Conservation (phyloP, 2,888 invertebrate genomes). For the Volucella inanis region DNA sequence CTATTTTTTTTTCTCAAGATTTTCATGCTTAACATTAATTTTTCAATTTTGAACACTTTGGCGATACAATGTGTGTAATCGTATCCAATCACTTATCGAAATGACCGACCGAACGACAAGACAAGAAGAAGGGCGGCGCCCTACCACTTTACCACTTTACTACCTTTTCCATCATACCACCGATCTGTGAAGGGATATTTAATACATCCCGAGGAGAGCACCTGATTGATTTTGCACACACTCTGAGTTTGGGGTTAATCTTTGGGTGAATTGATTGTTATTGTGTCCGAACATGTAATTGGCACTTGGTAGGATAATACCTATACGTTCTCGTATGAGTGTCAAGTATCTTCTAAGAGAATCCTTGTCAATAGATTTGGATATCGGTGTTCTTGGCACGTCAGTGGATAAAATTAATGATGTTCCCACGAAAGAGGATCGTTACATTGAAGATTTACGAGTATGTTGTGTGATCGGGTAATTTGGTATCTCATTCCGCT, state of each 20-base stretch:
- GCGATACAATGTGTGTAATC: slow-evolving; percentile 55
- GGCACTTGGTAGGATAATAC: slow-evolving; percentile 55
- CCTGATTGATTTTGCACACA: slow-evolving; percentile 67
- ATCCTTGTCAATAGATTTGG: slow-evolving; percentile 28
- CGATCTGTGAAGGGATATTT: slow-evolving; percentile 38
- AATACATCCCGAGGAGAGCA: slow-evolving; percentile 49
- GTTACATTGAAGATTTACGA: background rate
- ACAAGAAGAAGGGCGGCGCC: slow-evolving; percentile 26
- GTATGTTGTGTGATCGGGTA: slow-evolving; percentile 54
- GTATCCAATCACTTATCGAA: slow-evolving; percentile 68
- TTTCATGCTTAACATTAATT: slow-evolving; percentile 49
- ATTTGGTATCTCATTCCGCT: slow-evolving; percentile 23
- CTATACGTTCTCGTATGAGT: background rate
- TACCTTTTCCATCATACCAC: background rate
- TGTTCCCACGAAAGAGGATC: slow-evolving; percentile 47
- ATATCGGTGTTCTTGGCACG: slow-evolving; percentile 25
- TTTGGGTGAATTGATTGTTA: slow-evolving; percentile 62
- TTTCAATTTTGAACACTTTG: slow-evolving; percentile 70
- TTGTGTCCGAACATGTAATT: slow-evolving; percentile 67
- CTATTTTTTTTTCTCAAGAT: background rate
- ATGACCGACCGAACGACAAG: slow-evolving; percentile 6
- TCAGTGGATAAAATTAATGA: slow-evolving; percentile 48
- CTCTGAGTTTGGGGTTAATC: slow-evolving; percentile 32
- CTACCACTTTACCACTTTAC: slow-evolving; percentile 23
- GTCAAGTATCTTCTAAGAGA: slow-evolving; percentile 59